Evolutionary conservation across 2,888 invertebrate genomes (phyloP).

Genomic region (Apodemia hepburni): DNA sequence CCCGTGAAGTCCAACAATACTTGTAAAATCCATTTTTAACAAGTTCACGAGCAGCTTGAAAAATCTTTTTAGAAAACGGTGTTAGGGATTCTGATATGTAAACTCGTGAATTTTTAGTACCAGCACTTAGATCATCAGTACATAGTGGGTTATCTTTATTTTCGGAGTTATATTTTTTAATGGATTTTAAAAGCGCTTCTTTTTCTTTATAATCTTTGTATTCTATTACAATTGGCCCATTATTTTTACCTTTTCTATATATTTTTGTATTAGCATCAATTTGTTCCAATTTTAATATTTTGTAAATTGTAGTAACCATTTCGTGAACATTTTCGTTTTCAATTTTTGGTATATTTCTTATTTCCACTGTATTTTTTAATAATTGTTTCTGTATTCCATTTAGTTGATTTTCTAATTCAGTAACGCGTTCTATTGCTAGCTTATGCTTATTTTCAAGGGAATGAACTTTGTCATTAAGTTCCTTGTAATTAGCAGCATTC

Average conservation of each 20-base stretch:
- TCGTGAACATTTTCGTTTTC: not conserved
- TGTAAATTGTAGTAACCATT: not conserved
- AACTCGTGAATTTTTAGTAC: not conserved
- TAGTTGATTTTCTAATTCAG: slow-evolving; percentile 4
- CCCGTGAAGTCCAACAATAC: slow-evolving; percentile 1
- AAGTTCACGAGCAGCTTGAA: not conserved
- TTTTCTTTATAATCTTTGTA: not conserved
- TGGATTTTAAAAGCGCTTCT: not conserved
- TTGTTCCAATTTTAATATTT: not conserved
- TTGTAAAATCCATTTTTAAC: not conserved
- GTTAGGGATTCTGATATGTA: not conserved
- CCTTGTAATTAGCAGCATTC: not conserved
- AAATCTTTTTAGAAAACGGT: not conserved
- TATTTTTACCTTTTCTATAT: slow-evolving; percentile 4
- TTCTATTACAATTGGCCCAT: not conserved
- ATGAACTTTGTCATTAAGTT: not conserved
- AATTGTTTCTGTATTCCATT: not conserved
- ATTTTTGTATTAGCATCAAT: not conserved
- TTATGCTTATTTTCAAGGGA: not conserved
- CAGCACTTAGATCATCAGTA: not conserved
- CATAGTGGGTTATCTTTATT: not conserved
- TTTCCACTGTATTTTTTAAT: not conserved
- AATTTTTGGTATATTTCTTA: not conserved
- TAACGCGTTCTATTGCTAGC: not conserved
- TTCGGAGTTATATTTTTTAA: not conserved